Base-by-base conservation (phyloP, 2,888 invertebrate genomes). In the Chironomus riparius region DNA sequence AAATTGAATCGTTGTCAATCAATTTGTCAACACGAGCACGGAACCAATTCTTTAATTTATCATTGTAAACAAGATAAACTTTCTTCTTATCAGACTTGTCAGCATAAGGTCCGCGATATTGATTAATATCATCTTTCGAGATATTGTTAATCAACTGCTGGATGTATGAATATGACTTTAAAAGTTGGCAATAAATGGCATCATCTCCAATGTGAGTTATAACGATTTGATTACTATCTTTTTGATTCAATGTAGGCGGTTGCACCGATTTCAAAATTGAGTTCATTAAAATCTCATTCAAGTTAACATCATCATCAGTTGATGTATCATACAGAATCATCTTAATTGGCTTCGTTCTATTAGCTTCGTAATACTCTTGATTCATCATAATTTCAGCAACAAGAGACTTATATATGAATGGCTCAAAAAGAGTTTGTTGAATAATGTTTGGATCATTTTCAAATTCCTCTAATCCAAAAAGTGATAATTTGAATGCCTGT, bases 391-490 rank as follows among this genome's bases (percentile, higher is more conserved):
- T 83, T 80, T 87, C 86, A 12, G 88, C 88, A 78, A 89, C 88
- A 76, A 90, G 85, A 77, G 86, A 86, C 80, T 85, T 86, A 2
- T 85, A 81, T 77, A 90, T 81, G 77, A 82, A 79, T 6, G 83
- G 80, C 47, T 84, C 81, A 47, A 87, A 79, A 56, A 84, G 81
- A n/a, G 62, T 2, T 22, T 72, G 72, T 0, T 79, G 76, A 21
- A 82, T 79, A 0, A 83, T 82, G 77, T 82, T 81, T 0, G 82
- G 82, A 78, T 85, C 85, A 18, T 84, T 85, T 6, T 82, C 82
- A 70, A 88, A 86, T 68, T 90, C 91, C 82, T 92, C 92, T 70
- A 92, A 83, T 3, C 91, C 92, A 70, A 87, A 88, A 80, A 93
- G 83, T 18, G 89, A 88, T 78, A 92, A 87, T 78, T 89, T 87